These are phyloP conservation scores for Coptodon bakossiorum DNA, from an alignment of 2,113 vertebrate genomes.

Conservation along the genomic window DNA sequence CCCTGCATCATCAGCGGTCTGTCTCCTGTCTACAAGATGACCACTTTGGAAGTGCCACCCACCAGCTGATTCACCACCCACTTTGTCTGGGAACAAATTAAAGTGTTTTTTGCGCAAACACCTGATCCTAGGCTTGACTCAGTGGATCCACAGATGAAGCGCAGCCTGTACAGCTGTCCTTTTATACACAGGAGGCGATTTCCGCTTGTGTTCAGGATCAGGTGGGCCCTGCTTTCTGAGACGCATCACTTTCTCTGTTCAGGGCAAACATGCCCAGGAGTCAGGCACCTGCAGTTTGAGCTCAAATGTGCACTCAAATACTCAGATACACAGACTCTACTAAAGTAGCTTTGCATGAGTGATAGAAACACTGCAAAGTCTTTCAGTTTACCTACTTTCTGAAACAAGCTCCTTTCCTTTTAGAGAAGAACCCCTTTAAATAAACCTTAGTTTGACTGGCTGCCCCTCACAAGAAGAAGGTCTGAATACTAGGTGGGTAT, in stretches of 20 bases:
- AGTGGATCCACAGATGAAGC: not conserved
- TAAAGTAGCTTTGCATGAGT: not conserved
- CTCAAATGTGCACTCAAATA: not conserved
- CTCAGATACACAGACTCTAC: not conserved
- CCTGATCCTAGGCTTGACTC: conserved; percentile 19
- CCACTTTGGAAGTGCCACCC: conserved; percentile 12
- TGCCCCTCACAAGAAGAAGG: not conserved
- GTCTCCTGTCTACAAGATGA: not conserved
- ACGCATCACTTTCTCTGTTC: not conserved
- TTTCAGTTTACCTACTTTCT: not conserved
- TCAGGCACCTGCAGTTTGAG: not conserved
- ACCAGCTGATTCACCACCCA: conserved; percentile 8
- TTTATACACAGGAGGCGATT: not conserved
- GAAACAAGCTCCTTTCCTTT: not conserved
- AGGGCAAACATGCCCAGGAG: not conserved
- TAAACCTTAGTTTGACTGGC: not conserved
- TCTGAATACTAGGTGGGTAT: not conserved
- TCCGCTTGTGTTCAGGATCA: not conserved
- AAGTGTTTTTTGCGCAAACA: not conserved
- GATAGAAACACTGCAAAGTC: not conserved
- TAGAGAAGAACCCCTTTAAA: not conserved
- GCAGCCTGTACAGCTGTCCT: not conserved
- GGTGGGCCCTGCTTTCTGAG: not conserved
- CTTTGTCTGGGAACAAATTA: not conserved
- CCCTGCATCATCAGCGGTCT: not conserved